Evolutionary conservation across 1,140 invertebrate species (phyloP), one percentile per base, ranked within the genome.

Genomic region (Drosophila willistoni): DNA sequence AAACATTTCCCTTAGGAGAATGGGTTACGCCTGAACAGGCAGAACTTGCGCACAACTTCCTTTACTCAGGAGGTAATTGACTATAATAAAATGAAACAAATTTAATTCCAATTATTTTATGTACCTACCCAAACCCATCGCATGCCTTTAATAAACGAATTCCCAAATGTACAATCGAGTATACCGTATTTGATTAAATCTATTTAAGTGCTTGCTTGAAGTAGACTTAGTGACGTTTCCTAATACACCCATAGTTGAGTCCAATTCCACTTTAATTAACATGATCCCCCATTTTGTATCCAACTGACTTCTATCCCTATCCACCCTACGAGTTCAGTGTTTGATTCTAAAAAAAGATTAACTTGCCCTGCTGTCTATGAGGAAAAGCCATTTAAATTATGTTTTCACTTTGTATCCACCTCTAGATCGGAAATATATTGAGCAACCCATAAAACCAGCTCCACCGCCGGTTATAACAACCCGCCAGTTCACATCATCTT

Each of bases 1-100:
- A 7, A 66, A 77, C 63, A 80, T 36, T 73, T 86, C 87, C 76
- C 33, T 29, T 75, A 96, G 95, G 95, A 91, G 94, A 94, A 92
- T 95, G 95, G 75, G 94, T 95, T 90, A 96, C 95, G 73, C 94
- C 95, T 73, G 96, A 97, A 91, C 96, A 97, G 93, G 94, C 95
- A 42, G 94, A 95, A 93, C 93, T 97, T 90, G 96, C 96, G 70
- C 95, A 97, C 93, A 96, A 96, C 93, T 95, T 97, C 92, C 94
- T 97, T 87, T 95, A 97, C 93, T 97, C 97, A 90, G 96, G 96
- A 94, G 95, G 95, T 95, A 94, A 90, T 73, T 77, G 14, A 65
- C 60, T 56, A 56, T 7, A 34, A 69, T 56, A 36, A 42, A 78
- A 62, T 17, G 34, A 22, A 70, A 47, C 7, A 65, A 47, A 65